Base-by-base conservation (phyloP, 2,888 invertebrate species). In the Leptinotarsa tumamoca region DNA sequence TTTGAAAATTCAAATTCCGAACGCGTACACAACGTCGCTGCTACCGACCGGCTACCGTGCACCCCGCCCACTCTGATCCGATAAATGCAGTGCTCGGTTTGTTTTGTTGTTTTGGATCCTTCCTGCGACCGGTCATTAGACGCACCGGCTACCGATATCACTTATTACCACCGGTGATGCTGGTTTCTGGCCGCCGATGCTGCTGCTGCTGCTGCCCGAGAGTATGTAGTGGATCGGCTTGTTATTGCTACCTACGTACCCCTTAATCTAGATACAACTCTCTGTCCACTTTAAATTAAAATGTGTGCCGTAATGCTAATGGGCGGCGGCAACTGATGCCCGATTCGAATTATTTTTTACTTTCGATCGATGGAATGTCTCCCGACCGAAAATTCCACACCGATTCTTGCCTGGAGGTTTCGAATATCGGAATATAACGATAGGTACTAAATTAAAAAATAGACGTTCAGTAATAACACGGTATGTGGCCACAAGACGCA, bases 31-130 rank as follows among this genome's bases (percentile, higher is more conserved):
- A 33, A 52, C 78, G 73, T 78, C 78, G 78, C 77, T 78, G 81
- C 84, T 84, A 84, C 84, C 80, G 83, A 74, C 79, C 83, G 81
- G 84, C 84, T 84, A 84, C 84, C 80, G 84, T 84, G 80, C 84
- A 86, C 86, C 86, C 86, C 87, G 87, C 87, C 87, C 83, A 87
- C 86, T 86, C 83, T 84, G 86, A 86, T 87, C 86, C 87, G 87
- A 87, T 87, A 87, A 87, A 87, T 87, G 86, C 86, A 85, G 83
- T 84, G 83, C 85, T 86, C 84, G 86, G 77, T 80, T 85, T 86
- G 85, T 85, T 87, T 86, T 84, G 85, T 85, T 85, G 85, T 84
- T 84, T 81, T 80, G 80, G 82, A 78, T 79, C 43, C 33, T 77
- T 80, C 80, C 80, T 52, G 80, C 80, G 81, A 80, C 82, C 81